These are phyloP conservation scores for Ficedula albicollis DNA, from an alignment of 2,797 vertebrate species.

Conservation along the genomic window DNA sequence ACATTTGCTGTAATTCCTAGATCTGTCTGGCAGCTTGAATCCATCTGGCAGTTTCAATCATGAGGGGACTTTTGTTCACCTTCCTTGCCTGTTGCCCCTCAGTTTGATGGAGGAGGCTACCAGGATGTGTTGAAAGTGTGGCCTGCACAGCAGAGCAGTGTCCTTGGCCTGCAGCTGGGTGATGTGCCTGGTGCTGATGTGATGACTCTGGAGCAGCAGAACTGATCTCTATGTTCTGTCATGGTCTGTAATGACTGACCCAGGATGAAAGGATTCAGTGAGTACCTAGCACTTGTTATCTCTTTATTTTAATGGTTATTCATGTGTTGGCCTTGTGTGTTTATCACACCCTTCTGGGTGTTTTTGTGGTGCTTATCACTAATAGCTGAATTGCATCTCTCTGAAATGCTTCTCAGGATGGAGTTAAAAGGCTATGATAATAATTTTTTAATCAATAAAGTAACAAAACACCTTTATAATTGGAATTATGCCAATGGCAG, in stretches of 20 bases:
- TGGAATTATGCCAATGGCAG: neutral
- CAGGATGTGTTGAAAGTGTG: neutral
- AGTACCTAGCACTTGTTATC: fast-evolving
- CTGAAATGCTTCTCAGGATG: neutral
- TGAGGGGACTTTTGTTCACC: neutral
- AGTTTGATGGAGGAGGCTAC: neutral
- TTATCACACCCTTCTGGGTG: neutral
- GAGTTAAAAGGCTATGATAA: neutral
- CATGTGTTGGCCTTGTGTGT: fast-evolving
- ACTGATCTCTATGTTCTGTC: neutral
- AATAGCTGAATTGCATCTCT: neutral
- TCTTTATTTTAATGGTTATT: neutral
- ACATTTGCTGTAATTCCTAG: neutral
- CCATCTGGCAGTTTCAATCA: neutral
- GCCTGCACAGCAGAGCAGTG: neutral
- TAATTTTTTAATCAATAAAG: neutral
- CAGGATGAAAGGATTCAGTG: neutral
- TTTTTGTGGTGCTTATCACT: neutral
- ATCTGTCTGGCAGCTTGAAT: neutral
- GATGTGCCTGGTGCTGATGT: neutral
- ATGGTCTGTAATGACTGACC: neutral
- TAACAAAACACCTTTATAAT: neutral
- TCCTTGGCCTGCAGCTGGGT: neutral
- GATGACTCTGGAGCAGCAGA: neutral
- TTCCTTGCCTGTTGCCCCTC: neutral